Base-by-base conservation (phyloP, 1,140 invertebrate species). In the Bradysia coprophila region DNA sequence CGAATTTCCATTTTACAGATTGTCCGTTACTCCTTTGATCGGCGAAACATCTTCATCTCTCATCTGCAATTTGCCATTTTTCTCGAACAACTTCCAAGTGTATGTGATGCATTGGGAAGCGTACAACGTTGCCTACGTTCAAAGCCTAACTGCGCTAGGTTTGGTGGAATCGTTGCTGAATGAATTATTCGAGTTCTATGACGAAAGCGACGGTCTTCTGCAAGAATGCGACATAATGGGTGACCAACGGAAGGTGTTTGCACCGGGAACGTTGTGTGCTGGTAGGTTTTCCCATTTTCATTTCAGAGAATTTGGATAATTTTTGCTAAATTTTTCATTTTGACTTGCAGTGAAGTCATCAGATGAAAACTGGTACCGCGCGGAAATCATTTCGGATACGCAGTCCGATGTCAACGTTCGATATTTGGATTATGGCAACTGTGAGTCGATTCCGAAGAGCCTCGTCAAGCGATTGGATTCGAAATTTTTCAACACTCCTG, bases 391-490 rank as follows among this genome's bases (percentile, higher is more conserved):
- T 5, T 57, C 55, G 19, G 49, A 65, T 3, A 54, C 62, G 33
- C 60, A 61, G 13, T 57, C 60, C n/a, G 52, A 63, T 13, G 54
- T 69, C 2, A 67, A 63, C 43, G 73, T 87, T 0, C 61, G 70
- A 9, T 87, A 78, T 56, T 57, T 83, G 4, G 83, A 88, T 56
- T 85, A 81, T 58, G 83, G 82, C 9, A 84, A 85, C 55, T 66
- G 67, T 21, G 78, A 84, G 57, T 61, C 53, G 20, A 56, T 81
- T 0, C 34, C 61, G 2, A 55, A 62, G 16, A 53, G 56, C 1
- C 52, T 57, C 9, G 46, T 81, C 0, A 68, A 69, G 44, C 46
- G 53, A 21, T 54, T 77, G 13, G 68, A 75, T 15, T 39, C 62
- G 3, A 52, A 62, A 39, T 78, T 78, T 52, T 68, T 64, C 43